Conservation (phyloP, 2,797 vertebrate species). For the Crax fasciolata region DNA sequence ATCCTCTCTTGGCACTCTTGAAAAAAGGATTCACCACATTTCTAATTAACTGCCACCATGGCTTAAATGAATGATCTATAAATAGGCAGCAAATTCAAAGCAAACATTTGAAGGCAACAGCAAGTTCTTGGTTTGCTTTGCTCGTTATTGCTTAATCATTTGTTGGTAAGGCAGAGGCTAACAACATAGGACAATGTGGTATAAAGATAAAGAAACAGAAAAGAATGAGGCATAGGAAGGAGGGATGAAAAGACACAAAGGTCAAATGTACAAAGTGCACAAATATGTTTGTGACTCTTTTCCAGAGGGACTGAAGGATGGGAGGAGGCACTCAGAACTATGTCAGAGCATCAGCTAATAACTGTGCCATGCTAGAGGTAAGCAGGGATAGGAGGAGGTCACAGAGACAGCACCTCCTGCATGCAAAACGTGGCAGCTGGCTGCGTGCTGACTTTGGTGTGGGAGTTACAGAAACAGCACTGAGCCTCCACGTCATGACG, state of each 20-base stretch:
- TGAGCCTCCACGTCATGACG: accelerated
- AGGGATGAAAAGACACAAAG: neutral
- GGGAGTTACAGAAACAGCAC: neutral
- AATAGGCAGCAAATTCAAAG: constrained; percentile 67
- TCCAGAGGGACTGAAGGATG: neutral
- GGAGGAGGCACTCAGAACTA: neutral
- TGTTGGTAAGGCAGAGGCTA: constrained; percentile 2
- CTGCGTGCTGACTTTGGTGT: neutral
- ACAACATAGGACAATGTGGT: neutral
- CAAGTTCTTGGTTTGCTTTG: neutral
- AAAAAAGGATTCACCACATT: constrained; percentile 69
- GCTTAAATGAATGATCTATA: constrained; percentile 66
- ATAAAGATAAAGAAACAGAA: constrained; percentile 4
- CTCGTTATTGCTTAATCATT: constrained; percentile 26
- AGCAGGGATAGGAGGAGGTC: neutral
- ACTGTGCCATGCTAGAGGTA: neutral
- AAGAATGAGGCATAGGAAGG: neutral
- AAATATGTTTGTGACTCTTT: neutral
- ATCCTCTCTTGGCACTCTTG: constrained; percentile 49
- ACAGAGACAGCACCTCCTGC: neutral
- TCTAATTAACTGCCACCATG: constrained; percentile 65
- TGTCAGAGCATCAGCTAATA: neutral
- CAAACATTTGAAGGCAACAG: constrained; percentile 37
- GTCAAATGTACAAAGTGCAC: neutral
- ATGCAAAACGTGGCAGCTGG: neutral